Evolutionary conservation across 2,113 vertebrate genomes (phyloP).

Genomic region (Eonycteris spelaea): DNA sequence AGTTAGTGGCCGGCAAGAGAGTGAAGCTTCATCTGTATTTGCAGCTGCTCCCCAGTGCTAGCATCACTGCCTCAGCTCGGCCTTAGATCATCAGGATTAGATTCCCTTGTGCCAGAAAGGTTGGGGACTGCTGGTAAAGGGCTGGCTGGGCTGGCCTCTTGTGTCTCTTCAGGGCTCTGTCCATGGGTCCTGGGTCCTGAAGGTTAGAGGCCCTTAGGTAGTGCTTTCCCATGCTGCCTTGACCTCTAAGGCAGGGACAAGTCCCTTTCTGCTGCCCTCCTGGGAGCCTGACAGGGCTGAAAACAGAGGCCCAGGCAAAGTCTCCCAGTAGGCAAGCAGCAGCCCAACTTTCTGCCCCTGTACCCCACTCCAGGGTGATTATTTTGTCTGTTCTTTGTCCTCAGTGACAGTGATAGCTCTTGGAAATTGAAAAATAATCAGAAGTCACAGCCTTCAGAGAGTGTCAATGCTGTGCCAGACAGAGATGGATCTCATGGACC

Average conservation of each 20-base stretch:
- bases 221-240: neutral
- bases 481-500: neutral
- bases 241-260: neutral
- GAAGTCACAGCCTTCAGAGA: neutral
- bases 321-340: neutral
- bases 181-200: neutral
- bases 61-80: too few species aligned
- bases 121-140: neutral
- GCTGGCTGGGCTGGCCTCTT: neutral
- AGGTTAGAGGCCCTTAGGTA: neutral
- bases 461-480: neutral
- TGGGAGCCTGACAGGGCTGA: neutral
- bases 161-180: neutral
- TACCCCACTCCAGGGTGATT: neutral
- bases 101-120: too few species aligned
- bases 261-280: neutral
- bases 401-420: neutral
- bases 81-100: too few species aligned
- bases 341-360: neutral
- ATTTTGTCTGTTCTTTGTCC: neutral
- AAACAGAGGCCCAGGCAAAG: neutral
- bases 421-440: conserved; percentile 1
- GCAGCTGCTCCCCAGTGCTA: too few species aligned
- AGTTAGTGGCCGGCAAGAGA: too few species aligned
- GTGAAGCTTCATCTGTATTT: too few species aligned